Conservation (phyloP, 2,888 invertebrate genomes). For the Podotricha telesiphe region DNA sequence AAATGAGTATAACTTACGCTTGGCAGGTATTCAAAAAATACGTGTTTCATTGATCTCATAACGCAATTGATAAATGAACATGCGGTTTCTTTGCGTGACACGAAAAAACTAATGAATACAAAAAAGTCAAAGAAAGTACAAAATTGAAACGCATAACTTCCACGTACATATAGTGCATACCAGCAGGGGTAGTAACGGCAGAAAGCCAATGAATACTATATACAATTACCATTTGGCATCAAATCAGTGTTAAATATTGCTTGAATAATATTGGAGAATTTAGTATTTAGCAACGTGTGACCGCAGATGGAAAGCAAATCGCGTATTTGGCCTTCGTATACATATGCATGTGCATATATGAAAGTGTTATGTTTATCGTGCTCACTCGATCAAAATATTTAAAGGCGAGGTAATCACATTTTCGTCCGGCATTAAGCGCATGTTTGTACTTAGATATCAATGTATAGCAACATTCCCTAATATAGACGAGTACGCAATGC, state of each 20-base stretch:
- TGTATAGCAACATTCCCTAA: conserved; percentile 6
- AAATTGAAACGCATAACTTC: not conserved
- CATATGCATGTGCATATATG: conserved; percentile 1
- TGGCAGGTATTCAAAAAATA: no score
- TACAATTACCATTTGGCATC: not conserved
- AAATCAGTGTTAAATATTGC: conserved; percentile 2
- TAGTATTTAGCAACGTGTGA: conserved; percentile 11
- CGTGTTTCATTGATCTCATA: not conserved
- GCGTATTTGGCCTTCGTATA: conserved; percentile 24
- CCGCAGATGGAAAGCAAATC: not conserved
- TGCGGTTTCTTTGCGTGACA: no score
- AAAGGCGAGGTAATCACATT: conserved; percentile 17
- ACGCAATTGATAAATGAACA: no score
- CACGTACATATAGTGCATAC: no score
- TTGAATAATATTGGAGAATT: conserved; percentile 7
- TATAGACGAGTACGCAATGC: not conserved
- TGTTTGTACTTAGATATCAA: conserved; percentile 7
- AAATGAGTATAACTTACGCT: no score
- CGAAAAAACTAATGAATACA: no score
- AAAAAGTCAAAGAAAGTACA: no score
- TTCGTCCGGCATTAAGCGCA: conserved; percentile 14
- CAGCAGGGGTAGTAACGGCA: not conserved
- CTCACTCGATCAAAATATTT: no score
- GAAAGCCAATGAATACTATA: not conserved
- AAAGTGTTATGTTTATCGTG: no score